Evolutionary conservation across 2,888 invertebrate genomes (phyloP), one percentile per base, ranked within the genome.

Genomic region (Brachyptera risi): DNA sequence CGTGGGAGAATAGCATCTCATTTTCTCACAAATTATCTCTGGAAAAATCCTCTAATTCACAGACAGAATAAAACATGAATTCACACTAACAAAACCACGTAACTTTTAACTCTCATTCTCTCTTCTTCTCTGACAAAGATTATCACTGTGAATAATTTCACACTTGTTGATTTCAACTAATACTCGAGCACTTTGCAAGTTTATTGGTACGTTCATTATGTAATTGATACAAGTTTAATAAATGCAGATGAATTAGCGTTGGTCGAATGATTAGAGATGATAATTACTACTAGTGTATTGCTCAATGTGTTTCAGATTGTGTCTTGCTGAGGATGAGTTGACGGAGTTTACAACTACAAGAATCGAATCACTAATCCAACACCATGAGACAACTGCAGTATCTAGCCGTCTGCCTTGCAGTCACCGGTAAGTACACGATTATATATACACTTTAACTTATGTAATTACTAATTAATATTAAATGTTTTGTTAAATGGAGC

Each of bases 251-350:
- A 44, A 44, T 44, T 21, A 44, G 44, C 11, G 19, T 19, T 44
- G 15, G 44, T 21, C 44, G 44, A 17, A n/a, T 40, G 40, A 40
- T 15, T 9, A 11, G n/a, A 9, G 35, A 9, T 9, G 21, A n/a
- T 44, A 7, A 44, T 44, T 44, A 19, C 21, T 11, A 17, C 19
- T 44, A 3, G 17, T 44, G 19, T 4, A 4, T 44, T 44, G 17
- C 21, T 5, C 31, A 31, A 31, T 31, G 5, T 31, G 40, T 44
- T 44, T 44, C 44, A 44, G 44, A 15, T 44, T 21, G 44, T 44
- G 44, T 21, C 21, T 31, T 11, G 44, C 21, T 4, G n/a, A 44
- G 44, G 44, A 44, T 44, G 44, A 44, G 44, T 21, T 44, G 44
- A 44, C n/a, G n/a, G n/a, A n/a, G n/a, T n/a, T n/a, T n/a, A n/a